These are phyloP conservation scores for Gymnocypris eckloni DNA, from an alignment of 2,797 vertebrate species.

Conservation along the genomic window DNA sequence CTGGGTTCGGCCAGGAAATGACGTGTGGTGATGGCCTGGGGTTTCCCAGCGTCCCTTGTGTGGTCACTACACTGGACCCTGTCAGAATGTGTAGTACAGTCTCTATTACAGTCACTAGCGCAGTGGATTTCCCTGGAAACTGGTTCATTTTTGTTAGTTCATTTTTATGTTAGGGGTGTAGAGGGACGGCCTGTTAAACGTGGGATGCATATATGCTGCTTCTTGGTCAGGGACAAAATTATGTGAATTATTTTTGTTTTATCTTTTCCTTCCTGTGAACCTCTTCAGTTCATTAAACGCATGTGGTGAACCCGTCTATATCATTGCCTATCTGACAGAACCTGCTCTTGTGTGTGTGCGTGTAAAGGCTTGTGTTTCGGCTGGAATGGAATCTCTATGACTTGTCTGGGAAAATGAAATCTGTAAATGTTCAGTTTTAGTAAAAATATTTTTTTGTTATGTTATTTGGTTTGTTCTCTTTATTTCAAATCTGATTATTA, in stretches of 20 bases:
- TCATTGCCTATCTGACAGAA: conserved; percentile 41
- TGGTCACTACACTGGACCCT: conserved; percentile 25
- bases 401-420: conserved; percentile 61
- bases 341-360: conserved; percentile 5
- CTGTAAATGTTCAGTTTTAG: conserved; percentile 62
- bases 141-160: conserved; percentile 30
- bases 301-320: conserved; percentile 36
- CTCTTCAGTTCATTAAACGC: conserved; percentile 36
- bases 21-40: conserved; percentile 21
- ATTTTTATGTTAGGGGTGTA: conserved; percentile 16
- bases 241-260: conserved; percentile 51
- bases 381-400: conserved; percentile 55
- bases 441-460: conserved; percentile 65
- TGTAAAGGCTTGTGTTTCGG: conserved; percentile 25
- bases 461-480: conserved; percentile 53
- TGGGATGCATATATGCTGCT: conserved; percentile 46
- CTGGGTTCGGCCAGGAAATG: conserved; percentile 22
- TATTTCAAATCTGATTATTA: conserved; percentile 3
- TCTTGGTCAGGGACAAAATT: conserved; percentile 46
- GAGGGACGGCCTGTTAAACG: conserved; percentile 28
- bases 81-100: conserved; percentile 36
- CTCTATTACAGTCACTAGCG: conserved; percentile 10
- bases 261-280: conserved; percentile 57
- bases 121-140: conserved; percentile 35
- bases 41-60: neutral